Evolutionary conservation across 2,797 vertebrate genomes (phyloP), one percentile per base, ranked within the genome.

Genomic region (Enteromius paludinosus): DNA sequence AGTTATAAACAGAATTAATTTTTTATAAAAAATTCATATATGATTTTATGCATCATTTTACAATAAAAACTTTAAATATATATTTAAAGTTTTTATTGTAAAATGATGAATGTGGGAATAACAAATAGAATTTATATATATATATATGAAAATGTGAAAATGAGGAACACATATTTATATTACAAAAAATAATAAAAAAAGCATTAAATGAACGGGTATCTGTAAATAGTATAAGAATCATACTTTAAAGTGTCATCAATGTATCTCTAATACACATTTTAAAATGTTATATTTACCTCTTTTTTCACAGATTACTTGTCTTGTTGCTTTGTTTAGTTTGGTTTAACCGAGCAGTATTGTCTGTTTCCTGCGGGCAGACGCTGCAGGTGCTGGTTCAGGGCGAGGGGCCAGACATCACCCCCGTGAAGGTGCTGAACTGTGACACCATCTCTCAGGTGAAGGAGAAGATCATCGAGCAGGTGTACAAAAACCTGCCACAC

Each of bases 381-480:
- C 93, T 99, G 84, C 98, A 96, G 78, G 97, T 99, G 20, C 94
- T 97, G 23, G 96, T 99, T 66, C 97, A 97, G 33, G 97, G 97
- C 0, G 98, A 99, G 90, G 97, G 96, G 11, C 90, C 91, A 0
- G 98, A 99, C 5, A 93, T 97, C 79, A 92, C 96, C 18, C 96
- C 96, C 0, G 98, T 99, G 82, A 99, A 99, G 92, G 98, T 98
- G 88, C 92, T 99, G 88, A 98, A 95, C 94, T 99, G 98, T 79
- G 98, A 99, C 92, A 99, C 97, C 83, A 95, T 99, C 93, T 97
- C 97, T 10, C 98, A 99, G 92, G 97, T 99, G 87, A 99, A 99
- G 89, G 98, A 99, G 89, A 99, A 99, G 93, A 97, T 99, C 87
- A 96, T 99, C 1, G 98, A 99, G 90, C 97, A 98, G 93, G 98